These are phyloP conservation scores for Trididemnum clinides DNA, from an alignment of 23 tunicate genomes.

Conservation along the genomic window DNA sequence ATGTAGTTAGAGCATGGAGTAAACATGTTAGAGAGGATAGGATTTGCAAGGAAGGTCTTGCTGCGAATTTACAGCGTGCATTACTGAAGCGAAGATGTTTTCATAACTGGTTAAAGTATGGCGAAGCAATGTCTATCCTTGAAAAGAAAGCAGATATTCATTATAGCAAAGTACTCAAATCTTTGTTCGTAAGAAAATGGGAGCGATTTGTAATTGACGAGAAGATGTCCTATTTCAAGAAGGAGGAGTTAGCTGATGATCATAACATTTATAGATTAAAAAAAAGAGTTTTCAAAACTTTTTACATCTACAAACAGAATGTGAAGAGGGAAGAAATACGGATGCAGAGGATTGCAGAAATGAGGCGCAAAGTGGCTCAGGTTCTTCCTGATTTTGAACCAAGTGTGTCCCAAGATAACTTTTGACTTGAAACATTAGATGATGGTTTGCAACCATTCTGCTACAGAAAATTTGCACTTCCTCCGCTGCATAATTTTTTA, in stretches of 20 bases:
- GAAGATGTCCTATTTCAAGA: constrained; percentile 33
- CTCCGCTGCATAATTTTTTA: no score
- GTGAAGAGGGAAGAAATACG: constrained; percentile 32
- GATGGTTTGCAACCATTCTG: no score
- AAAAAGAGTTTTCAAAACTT: constrained; percentile 40
- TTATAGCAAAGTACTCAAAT: background rate
- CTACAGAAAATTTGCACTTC: no score
- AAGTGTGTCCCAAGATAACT: background rate
- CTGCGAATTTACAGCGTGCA: background rate
- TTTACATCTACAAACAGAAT: constrained; percentile 27
- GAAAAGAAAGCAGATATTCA: constrained; percentile 67
- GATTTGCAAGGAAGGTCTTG: constrained; percentile 13
- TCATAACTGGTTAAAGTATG: constrained; percentile 58
- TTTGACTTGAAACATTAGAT: background rate
- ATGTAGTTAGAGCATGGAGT: constrained; percentile 33
- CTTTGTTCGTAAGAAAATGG: constrained; percentile 27
- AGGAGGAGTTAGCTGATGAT: constrained; percentile 37
- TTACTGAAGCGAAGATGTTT: constrained; percentile 35
- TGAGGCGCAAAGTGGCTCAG: constrained; percentile 63
- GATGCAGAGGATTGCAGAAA: constrained; percentile 37
- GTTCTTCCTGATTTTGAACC: constrained; percentile 63
- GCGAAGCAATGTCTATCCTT: constrained; percentile 65
- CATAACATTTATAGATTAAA: constrained; percentile 37
- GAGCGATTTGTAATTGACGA: constrained; percentile 41
- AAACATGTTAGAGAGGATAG: background rate